These are phyloP conservation scores for Promerops cafer DNA, from an alignment of 2,113 vertebrate species.

Conservation along the genomic window DNA sequence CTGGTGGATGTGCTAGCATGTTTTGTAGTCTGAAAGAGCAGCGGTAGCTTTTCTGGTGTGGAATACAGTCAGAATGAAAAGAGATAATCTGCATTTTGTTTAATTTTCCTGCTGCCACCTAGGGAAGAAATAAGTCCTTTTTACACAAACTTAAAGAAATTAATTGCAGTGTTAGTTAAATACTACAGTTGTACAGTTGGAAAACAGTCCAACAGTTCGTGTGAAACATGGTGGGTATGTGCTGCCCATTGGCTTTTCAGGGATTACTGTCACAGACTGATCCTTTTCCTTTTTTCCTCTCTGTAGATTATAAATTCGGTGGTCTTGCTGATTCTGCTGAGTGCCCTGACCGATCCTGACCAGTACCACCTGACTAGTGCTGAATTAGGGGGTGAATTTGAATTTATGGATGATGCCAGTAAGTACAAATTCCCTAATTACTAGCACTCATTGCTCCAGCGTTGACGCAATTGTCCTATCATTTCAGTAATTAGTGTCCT, in stretches of 20 bases:
- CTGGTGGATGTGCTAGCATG: neutral
- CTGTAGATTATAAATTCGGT: slow-evolving; percentile 89
- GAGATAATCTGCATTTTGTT: neutral
- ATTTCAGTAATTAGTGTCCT: neutral
- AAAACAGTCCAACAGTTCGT: neutral
- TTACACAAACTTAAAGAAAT: neutral
- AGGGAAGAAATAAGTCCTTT: neutral
- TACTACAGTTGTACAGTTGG: neutral
- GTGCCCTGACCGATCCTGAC: slow-evolving; percentile 87
- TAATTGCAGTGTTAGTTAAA: neutral
- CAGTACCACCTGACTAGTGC: slow-evolving; percentile 87
- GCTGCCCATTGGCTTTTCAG: neutral
- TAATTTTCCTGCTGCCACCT: neutral
- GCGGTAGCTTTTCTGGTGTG: neutral
- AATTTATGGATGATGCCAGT: slow-evolving; percentile 98
- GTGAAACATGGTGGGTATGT: neutral
- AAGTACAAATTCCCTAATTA: slow-evolving; percentile 66
- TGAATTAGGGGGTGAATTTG: slow-evolving; percentile 87
- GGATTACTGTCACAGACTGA: neutral
- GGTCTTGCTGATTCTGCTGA: slow-evolving; percentile 89
- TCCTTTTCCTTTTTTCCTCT: neutral
- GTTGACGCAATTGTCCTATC: neutral
- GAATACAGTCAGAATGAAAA: rapidly evolving
- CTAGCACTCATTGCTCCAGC: neutral
- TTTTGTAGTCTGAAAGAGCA: neutral